Percentiles rank a stretch among this genome's conserved stretches.
These are phyloP conservation scores for Stichopus horrens DNA, from an alignment of 53 echinoderm and acorn worm genomes.

Conservation along the genomic window DNA sequence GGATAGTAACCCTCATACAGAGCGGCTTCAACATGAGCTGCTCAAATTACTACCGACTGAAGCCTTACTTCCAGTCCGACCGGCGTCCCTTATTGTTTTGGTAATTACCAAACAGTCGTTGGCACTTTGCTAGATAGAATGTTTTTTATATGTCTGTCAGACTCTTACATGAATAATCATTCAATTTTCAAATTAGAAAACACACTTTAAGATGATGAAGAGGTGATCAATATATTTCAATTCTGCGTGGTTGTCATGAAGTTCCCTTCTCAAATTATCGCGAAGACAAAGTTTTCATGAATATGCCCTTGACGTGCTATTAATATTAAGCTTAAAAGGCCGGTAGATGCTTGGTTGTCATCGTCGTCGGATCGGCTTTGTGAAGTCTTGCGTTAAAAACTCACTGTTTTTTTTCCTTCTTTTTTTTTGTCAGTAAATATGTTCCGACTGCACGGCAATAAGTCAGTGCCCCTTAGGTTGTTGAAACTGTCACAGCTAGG, in stretches of 20 bases:
- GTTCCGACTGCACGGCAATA: not conserved
- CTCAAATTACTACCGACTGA: not conserved
- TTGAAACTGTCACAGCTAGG: slow-evolving; percentile 2
- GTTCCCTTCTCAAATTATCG: not conserved
- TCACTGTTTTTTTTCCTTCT: not conserved
- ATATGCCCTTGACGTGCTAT: slow-evolving; percentile 34
- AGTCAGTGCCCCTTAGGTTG: slow-evolving; percentile 33
- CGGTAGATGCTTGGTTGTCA: not conserved
- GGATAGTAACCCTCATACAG: too few species aligned
- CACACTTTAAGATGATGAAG: not conserved
- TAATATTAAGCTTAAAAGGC: slow-evolving; percentile 7
- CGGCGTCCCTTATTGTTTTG: not conserved
- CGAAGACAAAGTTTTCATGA: not conserved
- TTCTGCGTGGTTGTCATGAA: not conserved
- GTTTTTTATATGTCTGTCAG: not conserved
- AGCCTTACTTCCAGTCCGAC: not conserved
- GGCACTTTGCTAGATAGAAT: not conserved
- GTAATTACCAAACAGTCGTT: not conserved
- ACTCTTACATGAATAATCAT: not conserved
- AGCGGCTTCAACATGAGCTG: not conserved
- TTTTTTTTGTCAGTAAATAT: not conserved
- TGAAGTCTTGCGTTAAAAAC: not conserved
- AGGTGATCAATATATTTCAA: not conserved
- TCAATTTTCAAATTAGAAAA: not conserved
- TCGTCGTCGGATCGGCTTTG: not conserved